These are phyloP conservation scores for Plebejus melissa DNA, from an alignment of 2,888 invertebrate genomes.

Conservation along the genomic window DNA sequence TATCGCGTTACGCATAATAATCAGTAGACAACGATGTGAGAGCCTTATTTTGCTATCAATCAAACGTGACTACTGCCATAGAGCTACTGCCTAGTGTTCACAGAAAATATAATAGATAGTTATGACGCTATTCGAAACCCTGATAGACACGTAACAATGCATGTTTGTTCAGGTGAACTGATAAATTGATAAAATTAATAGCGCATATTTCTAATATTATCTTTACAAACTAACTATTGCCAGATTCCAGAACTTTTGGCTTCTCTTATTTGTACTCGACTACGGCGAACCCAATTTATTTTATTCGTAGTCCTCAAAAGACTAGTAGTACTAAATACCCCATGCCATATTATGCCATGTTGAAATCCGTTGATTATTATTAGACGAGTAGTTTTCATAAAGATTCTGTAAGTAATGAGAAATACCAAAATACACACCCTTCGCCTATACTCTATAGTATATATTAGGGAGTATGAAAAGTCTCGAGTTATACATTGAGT, in stretches of 20 bases:
- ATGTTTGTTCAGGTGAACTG: neutral
- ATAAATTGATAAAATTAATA: slow-evolving; percentile 6
- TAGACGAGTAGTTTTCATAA: too few relatives aligned
- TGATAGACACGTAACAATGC: slow-evolving; percentile 3
- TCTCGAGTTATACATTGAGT: too few relatives aligned
- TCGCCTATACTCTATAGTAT: too few relatives aligned
- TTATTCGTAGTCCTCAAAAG: too few relatives aligned
- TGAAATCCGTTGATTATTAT: too few relatives aligned
- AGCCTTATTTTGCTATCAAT: neutral
- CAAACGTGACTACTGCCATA: neutral
- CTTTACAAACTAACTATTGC: neutral
- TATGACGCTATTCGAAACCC: neutral
- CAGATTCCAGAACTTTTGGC: neutral
- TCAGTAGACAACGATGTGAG: neutral
- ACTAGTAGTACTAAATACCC: too few relatives aligned
- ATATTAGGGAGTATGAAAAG: too few relatives aligned
- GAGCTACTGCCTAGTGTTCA: neutral
- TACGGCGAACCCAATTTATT: neutral
- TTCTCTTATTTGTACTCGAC: neutral
- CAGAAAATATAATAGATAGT: neutral
- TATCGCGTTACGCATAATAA: neutral
- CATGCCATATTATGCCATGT: too few relatives aligned
- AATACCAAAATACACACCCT: too few relatives aligned
- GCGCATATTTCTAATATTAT: neutral
- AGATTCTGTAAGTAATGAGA: too few relatives aligned